Conservation (phyloP, 2,888 invertebrate species). For the Ommatoiulus sabulosus region DNA sequence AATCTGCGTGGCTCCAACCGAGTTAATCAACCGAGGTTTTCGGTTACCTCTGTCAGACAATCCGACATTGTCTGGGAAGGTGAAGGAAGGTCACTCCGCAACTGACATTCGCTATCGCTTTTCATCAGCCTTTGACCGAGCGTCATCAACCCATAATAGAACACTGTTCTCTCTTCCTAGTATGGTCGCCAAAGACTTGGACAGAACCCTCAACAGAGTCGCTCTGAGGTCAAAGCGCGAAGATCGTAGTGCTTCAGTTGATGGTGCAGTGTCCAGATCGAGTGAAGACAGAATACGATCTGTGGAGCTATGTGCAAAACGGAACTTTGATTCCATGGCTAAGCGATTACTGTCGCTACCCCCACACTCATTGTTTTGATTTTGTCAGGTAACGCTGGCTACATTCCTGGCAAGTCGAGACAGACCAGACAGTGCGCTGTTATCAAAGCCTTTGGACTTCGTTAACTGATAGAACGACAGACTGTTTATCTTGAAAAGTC, state of each 20-base stretch:
- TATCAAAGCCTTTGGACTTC: not conserved
- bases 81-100: not conserved
- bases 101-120: not conserved
- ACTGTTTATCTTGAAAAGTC: not conserved
- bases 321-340: too few species aligned
- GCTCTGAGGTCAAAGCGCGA: not conserved
- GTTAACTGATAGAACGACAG: not conserved
- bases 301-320: too few species aligned
- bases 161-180: not conserved
- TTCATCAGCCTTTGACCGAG: not conserved
- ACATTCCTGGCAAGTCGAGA: not conserved
- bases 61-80: not conserved
- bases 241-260: too few species aligned
- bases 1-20: too few species aligned
- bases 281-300: too few species aligned
- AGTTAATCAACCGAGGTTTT: not conserved
- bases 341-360: too few species aligned
- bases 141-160: not conserved
- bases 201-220: not conserved
- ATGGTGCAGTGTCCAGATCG: too few species aligned
- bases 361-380: too few species aligned
- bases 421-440: not conserved
- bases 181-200: not conserved
- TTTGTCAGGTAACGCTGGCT: too few species aligned
- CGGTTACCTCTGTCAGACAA: not conserved